A percentile compares a stretch with the other conserved stretches of the same genome.
Conservation (phyloP, 2,888 invertebrate species). For the Acleris holmiana region DNA sequence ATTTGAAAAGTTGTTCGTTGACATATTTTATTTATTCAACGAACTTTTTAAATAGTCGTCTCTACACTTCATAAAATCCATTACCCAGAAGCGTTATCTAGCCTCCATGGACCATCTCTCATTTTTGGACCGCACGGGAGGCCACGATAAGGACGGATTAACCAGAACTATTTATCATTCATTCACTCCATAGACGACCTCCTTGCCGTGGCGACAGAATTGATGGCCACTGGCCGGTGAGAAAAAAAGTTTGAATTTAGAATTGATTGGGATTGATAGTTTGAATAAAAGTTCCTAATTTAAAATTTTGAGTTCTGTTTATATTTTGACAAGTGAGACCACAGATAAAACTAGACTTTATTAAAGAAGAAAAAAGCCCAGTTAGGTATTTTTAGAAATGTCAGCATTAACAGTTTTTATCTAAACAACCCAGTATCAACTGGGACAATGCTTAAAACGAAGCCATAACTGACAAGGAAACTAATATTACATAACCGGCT, state of each 20-base stretch:
- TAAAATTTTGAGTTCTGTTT: slow-evolving; percentile 7
- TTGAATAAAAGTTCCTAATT: slow-evolving; percentile 28
- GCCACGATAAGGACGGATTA: slow-evolving; percentile 80
- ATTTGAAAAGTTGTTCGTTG: not conserved
- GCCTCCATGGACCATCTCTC: slow-evolving; percentile 72
- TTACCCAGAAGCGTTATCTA: slow-evolving; percentile 79
- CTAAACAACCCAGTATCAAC: not conserved
- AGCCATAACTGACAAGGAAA: not conserved
- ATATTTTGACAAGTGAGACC: not conserved
- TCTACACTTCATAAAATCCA: slow-evolving; percentile 64
- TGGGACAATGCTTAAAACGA: slow-evolving; percentile 11
- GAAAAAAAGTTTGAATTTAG: slow-evolving; percentile 35
- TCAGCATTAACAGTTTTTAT: not conserved
- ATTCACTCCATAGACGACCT: slow-evolving; percentile 68
- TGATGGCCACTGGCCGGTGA: slow-evolving; percentile 34
- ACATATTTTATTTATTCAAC: not conserved
- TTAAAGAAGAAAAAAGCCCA: no score
- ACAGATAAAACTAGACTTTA: no score
- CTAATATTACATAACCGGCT: slow-evolving; percentile 52
- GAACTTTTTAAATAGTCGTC: slow-evolving; percentile 37
- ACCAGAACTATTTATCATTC: slow-evolving; percentile 81
- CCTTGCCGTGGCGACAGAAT: slow-evolving; percentile 52
- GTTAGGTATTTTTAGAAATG: no score
- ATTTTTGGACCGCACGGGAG: slow-evolving; percentile 82
- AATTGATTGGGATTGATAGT: slow-evolving; percentile 38